Base-by-base conservation (phyloP, 2,888 invertebrate genomes). In the Pyrocoelia pectoralis region DNA sequence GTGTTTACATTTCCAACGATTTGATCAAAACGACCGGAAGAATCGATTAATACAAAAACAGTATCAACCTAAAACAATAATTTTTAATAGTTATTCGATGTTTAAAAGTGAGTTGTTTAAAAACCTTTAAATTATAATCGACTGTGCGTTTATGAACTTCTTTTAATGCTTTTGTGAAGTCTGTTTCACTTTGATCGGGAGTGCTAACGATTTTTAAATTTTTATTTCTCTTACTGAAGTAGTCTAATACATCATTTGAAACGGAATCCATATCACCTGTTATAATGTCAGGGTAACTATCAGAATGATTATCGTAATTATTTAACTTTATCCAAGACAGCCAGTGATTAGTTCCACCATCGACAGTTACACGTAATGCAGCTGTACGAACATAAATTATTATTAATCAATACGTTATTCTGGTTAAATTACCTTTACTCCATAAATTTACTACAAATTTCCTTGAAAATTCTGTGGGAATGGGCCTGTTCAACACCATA, bases 231-330 rank as follows among this genome's bases (percentile, higher is more conserved):
- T 72, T 67, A 58, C 82, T 83, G 71, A 88, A 88, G 77, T 84
- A 85, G 19, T 86, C 76, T 51, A 89, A 74, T 0, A 86, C 82
- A 43, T 87, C 85, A 52, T 84, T 77, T 2, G 83, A 80, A 54
- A 93, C 86, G 0, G 96, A 96, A 82, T 97, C 97, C 85, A 97
- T 92, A 78, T 97, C 97, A 6, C 97, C 97, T 0, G 91, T 90
- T 50, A 96, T 86, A n/a, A 94, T 76, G 73, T 93, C 88, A 2
- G 95, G 90, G 0, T 83, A 74, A 18, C 80, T 76, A 48, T 84
- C 76, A 15, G 73, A 67, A 5, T 76, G 73, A 48, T 77, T 70
- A 13, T 83, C 66, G 48, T 82, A 69, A 33, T 77, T 75, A 29
- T 83, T 74, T 17, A 70, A 55, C 57, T 78, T 78, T 13, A 85